phyloP scores from a whole-genome alignment of 2,113 vertebrate species.

The Danio rerio region DNA sequence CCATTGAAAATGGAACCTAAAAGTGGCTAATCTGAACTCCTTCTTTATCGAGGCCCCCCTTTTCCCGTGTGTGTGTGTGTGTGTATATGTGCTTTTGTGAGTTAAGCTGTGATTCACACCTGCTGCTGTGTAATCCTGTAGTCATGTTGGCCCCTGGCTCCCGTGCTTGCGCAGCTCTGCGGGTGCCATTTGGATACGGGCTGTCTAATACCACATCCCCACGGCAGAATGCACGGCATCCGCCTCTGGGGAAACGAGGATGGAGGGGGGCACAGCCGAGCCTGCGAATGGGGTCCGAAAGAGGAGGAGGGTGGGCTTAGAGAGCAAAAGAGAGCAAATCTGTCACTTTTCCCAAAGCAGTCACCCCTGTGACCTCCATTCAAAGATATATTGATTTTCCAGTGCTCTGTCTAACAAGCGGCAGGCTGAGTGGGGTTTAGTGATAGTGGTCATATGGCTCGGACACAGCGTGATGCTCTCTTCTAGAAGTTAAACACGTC shows the following conservation, averaged over 20 bases:
- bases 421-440: conserved; percentile 41
- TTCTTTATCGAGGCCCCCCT: conserved; percentile 23
- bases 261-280: conserved; percentile 11
- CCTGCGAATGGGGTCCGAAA: conserved; percentile 58
- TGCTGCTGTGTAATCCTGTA: conserved; percentile 55
- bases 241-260: conserved; percentile 43
- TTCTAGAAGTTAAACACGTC: conserved; percentile 58
- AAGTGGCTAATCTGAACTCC: conserved; percentile 58
- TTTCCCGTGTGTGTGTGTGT: conserved; percentile 10
- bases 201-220: conserved; percentile 79
- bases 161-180: conserved; percentile 43
- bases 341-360: conserved; percentile 84
- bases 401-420: conserved; percentile 69
- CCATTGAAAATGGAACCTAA: conserved; percentile 59
- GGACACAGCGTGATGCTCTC: conserved; percentile 68
- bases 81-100: conserved; percentile 49
- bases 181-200: conserved; percentile 74
- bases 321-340: conserved; percentile 85
- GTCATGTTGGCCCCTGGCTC: conserved; percentile 53
- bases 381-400: conserved; percentile 85
- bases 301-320: conserved; percentile 75
- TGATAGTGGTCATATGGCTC: conserved; percentile 56
- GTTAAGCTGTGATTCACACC: conserved; percentile 58
- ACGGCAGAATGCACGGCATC: conserved; percentile 80
- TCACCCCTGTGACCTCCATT: conserved; percentile 85